Percentiles rank a stretch among this genome's conserved stretches.
Conservation (phyloP, 2,797 vertebrate genomes). For the Erithacus rubecula region DNA sequence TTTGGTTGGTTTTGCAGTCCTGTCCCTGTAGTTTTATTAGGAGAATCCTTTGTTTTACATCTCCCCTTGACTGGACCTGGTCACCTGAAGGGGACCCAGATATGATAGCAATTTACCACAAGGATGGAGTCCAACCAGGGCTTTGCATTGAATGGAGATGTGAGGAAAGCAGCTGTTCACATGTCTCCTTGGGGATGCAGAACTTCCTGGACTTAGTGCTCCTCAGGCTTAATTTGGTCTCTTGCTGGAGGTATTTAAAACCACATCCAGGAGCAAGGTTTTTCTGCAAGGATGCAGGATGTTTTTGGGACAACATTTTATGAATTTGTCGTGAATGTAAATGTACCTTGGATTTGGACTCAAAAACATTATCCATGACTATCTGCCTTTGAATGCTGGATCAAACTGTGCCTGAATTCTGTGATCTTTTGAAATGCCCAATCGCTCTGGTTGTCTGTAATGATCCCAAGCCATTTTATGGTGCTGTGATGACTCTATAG, state of each 20-base stretch:
- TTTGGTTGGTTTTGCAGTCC: neutral
- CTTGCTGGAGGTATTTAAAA: neutral
- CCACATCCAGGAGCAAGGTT: neutral
- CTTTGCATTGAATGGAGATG: neutral
- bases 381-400: neutral
- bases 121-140: neutral
- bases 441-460: neutral
- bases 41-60: neutral
- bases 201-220: neutral
- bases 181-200: neutral
- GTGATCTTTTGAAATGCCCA: neutral
- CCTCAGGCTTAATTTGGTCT: neutral
- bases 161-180: neutral
- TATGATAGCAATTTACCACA: neutral
- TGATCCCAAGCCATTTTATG: neutral
- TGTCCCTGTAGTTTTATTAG: neutral
- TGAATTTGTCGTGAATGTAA: neutral
- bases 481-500: neutral
- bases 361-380: neutral
- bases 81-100: rapidly evolving
- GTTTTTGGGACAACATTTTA: neutral
- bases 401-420: neutral
- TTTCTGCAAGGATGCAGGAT: neutral
- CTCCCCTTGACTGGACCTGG: neutral
- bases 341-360: neutral